These are phyloP conservation scores for Eupithecia vulgata DNA, from an alignment of 2,888 invertebrate genomes.

Conservation along the genomic window DNA sequence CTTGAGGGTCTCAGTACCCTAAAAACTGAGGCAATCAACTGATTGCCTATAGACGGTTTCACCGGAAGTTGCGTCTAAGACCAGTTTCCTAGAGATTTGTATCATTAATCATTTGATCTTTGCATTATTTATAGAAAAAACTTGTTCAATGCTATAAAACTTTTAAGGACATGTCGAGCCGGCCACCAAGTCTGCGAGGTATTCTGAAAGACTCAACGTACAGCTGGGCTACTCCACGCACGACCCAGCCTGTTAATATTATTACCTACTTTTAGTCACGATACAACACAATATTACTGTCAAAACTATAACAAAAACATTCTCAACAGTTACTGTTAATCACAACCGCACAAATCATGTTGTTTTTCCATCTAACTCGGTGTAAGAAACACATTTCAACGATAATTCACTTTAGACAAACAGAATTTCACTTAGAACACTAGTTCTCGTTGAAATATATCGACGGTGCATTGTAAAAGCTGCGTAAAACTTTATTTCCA, in stretches of 20 bases:
- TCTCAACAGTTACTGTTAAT: constrained; percentile 52
- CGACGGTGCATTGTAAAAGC: constrained; percentile 64
- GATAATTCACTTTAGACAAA: constrained; percentile 37
- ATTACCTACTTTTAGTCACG: constrained; percentile 15
- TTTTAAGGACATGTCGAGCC: constrained; percentile 34
- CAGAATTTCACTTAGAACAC: constrained; percentile 37
- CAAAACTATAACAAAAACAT: constrained; percentile 20
- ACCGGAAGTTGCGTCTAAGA: constrained; percentile 34
- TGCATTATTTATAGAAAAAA: constrained; percentile 37
- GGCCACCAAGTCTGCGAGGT: constrained; percentile 19
- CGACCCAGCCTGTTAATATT: neutral
- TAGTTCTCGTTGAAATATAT: constrained; percentile 38
- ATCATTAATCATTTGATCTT: too few relatives aligned
- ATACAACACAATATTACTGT: constrained; percentile 26
- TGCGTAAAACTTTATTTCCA: constrained; percentile 30
- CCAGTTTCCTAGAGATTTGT: constrained; percentile 22
- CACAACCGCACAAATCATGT: constrained; percentile 75
- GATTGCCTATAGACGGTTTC: constrained; percentile 18
- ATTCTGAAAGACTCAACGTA: constrained; percentile 34
- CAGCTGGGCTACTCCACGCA: constrained; percentile 25
- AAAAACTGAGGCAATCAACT: constrained; percentile 3
- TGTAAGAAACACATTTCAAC: constrained; percentile 14
- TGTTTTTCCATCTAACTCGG: constrained; percentile 14
- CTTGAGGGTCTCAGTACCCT: neutral
- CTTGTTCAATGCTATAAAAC: constrained; percentile 37